Base-by-base conservation (phyloP, 1,140 invertebrate species). In the Harpegnathos saltator region DNA sequence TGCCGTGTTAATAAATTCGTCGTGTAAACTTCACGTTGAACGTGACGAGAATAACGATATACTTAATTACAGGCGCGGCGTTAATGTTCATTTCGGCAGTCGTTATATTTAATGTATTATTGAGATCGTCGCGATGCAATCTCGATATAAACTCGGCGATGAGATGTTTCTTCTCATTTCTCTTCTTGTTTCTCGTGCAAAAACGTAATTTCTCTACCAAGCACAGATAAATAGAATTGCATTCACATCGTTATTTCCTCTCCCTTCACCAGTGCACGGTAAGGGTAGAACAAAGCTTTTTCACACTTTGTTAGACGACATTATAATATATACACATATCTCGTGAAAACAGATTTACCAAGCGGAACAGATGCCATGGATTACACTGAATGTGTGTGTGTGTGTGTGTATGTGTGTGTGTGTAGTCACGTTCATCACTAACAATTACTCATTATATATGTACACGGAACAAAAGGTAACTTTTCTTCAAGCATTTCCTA, bases 101-200 rank as follows among this genome's bases (percentile, higher is more conserved):
- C 52, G 4, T 17, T 38, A 80, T 58, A 56, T 81, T 75, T 1
- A 33, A 5, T 33, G 1, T 5, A 9, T 7, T 9, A 88, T 52
- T 59, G 56, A n/a, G n/a, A 80, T 87, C 66, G 84, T 69, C 44
- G n/a, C n/a, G 72, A 69, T 61, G 73, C 59, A 83, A 88, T 88
- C 61, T 83, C 61, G 75, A 73, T 77, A 48, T 48, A 61, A 72
- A 71, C 85, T 44, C 38, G 7, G 38, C 38, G 38, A 9, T 44
- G 9, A 44, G 38, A 9, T 11, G 38, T 44, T 44, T 44, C 38
- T 44, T 44, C 11, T 44, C 9, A 7, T 11, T 44, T 44, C 38
- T 4, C 11, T 44, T 44, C 38, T 9, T 44, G 3, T 44, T 4
- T 44, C 11, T 9, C 38, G 4, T 44, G 38, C 11, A 44, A 44